Evolutionary conservation across 2,113 vertebrate genomes (phyloP).

Genomic region (Oenanthe oenanthe): DNA sequence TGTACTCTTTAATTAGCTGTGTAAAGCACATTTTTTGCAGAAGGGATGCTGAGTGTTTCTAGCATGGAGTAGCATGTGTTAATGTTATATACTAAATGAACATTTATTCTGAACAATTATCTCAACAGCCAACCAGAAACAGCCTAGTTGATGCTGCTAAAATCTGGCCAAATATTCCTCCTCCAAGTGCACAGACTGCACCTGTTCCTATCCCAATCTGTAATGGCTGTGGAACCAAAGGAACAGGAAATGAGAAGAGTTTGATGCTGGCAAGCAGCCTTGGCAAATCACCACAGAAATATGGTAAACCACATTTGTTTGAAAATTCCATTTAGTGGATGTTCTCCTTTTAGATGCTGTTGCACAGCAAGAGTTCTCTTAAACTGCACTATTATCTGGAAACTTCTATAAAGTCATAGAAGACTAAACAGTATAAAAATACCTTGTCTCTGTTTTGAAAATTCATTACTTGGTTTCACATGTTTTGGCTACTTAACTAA

Average conservation of each 20-base stretch:
- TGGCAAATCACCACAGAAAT: slow-evolving; percentile 85
- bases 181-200: slow-evolving; percentile 78
- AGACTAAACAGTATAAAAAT: neutral
- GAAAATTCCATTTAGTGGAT: neutral
- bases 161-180: slow-evolving; percentile 89
- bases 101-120: slow-evolving; percentile 49
- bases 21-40: neutral
- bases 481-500: neutral
- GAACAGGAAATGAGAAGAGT: slow-evolving; percentile 80
- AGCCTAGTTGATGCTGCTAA: slow-evolving; percentile 81
- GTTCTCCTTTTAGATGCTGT: neutral
- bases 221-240: slow-evolving; percentile 91
- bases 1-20: neutral
- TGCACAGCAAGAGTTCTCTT: neutral
- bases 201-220: slow-evolving; percentile 85
- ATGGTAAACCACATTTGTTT: slow-evolving; percentile 77
- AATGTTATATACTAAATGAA: neutral
- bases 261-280: slow-evolving; percentile 81
- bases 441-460: neutral
- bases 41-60: neutral
- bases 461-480: neutral
- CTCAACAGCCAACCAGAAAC: slow-evolving; percentile 82
- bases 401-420: neutral
- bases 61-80: neutral
- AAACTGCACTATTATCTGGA: neutral